Evolutionary conservation across 2,113 vertebrate genomes (phyloP), one percentile per base, ranked within the genome.

Genomic region (Channa argus): DNA sequence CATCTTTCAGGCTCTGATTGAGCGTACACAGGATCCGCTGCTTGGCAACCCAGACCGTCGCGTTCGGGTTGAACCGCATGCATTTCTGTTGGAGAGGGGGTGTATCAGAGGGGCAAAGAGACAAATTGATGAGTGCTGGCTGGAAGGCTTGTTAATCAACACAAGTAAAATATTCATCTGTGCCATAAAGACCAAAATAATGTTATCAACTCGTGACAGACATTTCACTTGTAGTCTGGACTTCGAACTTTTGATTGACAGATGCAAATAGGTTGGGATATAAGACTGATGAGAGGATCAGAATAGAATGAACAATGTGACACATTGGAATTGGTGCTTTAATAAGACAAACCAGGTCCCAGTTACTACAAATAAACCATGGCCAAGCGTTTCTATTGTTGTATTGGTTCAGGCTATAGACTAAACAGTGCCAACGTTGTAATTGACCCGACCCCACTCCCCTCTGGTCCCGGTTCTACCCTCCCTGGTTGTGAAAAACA

Each of bases 1-100:
- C 96, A 9, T 98, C 97, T 80, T 97, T 97, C 89, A 99, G 91
- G 74, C 95, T 97, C 90, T 97, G 97, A 58, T 93, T 98, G 43
- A 99, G 84, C 0, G 96, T 95, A 47, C 96, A 98, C 75, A 99
- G 92, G 68, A 99, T 93, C 13, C 93, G 91, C 82, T 98, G 98
- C 89, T 97, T 98, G 37, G 96, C 97, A 0, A 94, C 92, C 98
- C 98, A 99, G 52, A 99, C 95, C 0, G 97, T 96, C 5, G 95
- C 96, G 5, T 97, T 94, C 0, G 96, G 96, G 90, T 98, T 94
- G 84, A 99, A 98, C 2, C 95, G 92, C 77, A 99, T 94, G 87
- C 97, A 98, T 84, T 99, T 99, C 98, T 99, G 15, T 14, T 37
- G 3, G 15, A 1, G 2, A 3, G 13, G 43, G 6, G 5, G 14